Evolutionary conservation across 2,113 vertebrate species (phyloP).

Genomic region (Nycticorax nycticorax): DNA sequence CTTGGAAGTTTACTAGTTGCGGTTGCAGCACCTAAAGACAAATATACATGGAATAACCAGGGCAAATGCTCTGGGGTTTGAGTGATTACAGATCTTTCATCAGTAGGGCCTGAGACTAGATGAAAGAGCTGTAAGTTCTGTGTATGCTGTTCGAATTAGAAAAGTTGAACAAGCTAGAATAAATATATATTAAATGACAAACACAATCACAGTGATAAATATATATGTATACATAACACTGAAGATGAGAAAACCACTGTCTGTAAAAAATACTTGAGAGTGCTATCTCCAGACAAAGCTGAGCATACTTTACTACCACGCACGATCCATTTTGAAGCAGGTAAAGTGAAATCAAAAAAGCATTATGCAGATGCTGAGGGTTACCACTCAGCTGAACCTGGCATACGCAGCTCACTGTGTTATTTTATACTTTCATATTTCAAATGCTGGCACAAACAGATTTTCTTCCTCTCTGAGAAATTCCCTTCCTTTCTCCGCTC

Average conservation of each 20-base stretch:
- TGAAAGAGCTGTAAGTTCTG: neutral
- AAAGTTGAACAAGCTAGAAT: neutral
- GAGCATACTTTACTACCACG: neutral
- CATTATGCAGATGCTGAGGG: neutral
- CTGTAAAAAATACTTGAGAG: neutral
- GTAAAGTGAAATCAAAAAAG: neutral
- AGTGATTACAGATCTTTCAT: neutral
- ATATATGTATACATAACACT: neutral
- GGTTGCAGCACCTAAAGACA: neutral
- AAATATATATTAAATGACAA: neutral
- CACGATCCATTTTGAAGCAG: neutral
- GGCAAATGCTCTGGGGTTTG: neutral
- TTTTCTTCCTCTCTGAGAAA: neutral
- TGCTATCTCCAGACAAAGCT: neutral
- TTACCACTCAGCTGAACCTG: neutral
- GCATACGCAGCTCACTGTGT: neutral
- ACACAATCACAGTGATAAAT: neutral
- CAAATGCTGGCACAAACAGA: neutral
- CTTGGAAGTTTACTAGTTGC: neutral
- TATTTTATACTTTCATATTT: neutral
- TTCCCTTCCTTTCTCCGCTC: neutral
- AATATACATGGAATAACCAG: slow-evolving; percentile 14
- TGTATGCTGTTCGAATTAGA: neutral
- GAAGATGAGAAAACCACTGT: neutral
- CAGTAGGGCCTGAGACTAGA: neutral